These are phyloP conservation scores for Lepus townsendii DNA, from an alignment of 2,797 vertebrate species.

Conservation along the genomic window DNA sequence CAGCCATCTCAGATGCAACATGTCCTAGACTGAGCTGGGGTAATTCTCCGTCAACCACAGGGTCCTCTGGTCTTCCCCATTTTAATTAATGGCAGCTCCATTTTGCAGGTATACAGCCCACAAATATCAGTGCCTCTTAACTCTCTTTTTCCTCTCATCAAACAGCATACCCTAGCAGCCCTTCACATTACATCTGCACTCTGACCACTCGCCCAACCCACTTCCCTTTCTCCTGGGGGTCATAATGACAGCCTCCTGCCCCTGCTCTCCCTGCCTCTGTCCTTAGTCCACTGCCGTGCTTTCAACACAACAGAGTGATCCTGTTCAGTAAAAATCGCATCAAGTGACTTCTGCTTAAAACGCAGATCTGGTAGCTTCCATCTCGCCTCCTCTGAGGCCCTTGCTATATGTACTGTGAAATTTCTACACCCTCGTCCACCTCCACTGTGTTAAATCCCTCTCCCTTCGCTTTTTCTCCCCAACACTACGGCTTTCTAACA, in stretches of 20 bases:
- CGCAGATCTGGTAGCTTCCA: background rate
- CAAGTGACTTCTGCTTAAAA: background rate
- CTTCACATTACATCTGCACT: background rate
- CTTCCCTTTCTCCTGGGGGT: background rate
- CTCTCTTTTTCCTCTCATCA: background rate
- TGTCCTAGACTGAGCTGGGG: background rate
- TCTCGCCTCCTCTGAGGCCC: background rate
- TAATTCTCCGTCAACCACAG: background rate
- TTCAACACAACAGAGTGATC: background rate
- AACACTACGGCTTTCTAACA: background rate
- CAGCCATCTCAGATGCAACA: background rate
- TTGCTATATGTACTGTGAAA: background rate
- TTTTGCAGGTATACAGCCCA: background rate
- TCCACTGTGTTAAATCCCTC: accelerated
- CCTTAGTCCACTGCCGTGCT: background rate
- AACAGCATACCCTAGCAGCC: background rate
- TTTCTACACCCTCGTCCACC: background rate
- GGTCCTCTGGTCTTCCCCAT: background rate
- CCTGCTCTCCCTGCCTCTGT: background rate
- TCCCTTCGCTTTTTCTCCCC: background rate
- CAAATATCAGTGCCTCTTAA: background rate
- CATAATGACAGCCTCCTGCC: accelerated
- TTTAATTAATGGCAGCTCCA: background rate
- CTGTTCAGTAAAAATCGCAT: background rate
- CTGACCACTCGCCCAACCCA: background rate